Evolutionary conservation across 1,140 invertebrate species (phyloP), one percentile per base, ranked within the genome.

Genomic region (Aphelinus certus): DNA sequence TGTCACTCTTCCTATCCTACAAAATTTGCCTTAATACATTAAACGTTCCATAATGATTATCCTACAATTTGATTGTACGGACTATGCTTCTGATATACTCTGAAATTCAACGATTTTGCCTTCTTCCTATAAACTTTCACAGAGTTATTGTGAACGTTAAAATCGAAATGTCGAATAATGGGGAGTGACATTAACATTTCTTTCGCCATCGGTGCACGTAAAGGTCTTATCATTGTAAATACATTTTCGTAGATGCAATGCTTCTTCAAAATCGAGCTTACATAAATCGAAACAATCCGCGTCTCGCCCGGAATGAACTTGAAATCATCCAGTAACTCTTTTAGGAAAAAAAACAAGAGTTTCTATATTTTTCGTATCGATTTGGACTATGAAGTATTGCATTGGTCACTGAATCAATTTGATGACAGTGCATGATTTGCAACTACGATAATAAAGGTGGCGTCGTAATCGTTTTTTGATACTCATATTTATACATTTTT

Each of bases 401-500:
- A 42, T 47, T 47, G 53, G n/a, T 47, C 7, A n/a, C 4, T 10
- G 9, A 1, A 55, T 47, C 5, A 6, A 70, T 53, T 42, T n/a
- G 3, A 53, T 57, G 26, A 73, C 58, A 46, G 1, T 58, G 5
- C 67, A 48, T 71, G 64, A 78, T 51, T 67, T 61, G 61, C 65
- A 71, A 79, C 73, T 62, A 76, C 70, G 73, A 76, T 78, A 79
- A 63, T 65, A 77, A 80, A 78, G 62, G 75, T 78, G 76, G 79
- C 79, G 81, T 79, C 71, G 66, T 74, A 61, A 75, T 81, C 76
- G 79, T 76, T 84, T 86, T 85, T 84, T 82, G 62, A 76, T 76
- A 76, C 74, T 66, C 62, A 82, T 79, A 85, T 86, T 85, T 85
- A 87, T 82, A 85, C 74, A 68, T 84, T 86, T 86, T 76, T 85